Evolutionary conservation across 2,888 invertebrate species (phyloP).

Genomic region (Pandemis heparana): DNA sequence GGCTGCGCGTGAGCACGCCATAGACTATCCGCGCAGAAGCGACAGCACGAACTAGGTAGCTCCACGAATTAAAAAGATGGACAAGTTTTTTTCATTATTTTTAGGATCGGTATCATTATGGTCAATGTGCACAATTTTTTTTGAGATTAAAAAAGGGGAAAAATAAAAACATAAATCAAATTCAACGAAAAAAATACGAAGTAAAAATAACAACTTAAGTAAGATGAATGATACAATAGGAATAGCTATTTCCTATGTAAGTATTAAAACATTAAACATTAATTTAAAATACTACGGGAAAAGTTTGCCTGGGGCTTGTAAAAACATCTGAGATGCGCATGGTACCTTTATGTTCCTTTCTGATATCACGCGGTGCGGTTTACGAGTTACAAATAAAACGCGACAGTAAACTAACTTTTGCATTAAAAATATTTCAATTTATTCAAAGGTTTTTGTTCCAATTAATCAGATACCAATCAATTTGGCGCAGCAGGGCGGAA

Average conservation of each 20-base stretch:
- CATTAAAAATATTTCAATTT: conserved; percentile 21
- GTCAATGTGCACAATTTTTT: no score
- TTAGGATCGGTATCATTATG: no score
- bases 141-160: no score
- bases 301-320: neutral
- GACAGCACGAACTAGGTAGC: conserved; percentile 46
- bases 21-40: conserved; percentile 57
- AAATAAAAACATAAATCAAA: no score
- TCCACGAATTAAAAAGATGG: neutral
- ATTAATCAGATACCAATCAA: conserved; percentile 24
- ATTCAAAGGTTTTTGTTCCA: conserved; percentile 10
- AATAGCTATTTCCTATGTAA: no score
- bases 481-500: conserved; percentile 19
- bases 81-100: no score
- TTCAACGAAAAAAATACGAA: no score
- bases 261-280: no score
- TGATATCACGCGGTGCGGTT: conserved; percentile 20
- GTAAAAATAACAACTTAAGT: no score
- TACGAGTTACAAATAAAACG: conserved; percentile 18
- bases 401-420: conserved; percentile 10
- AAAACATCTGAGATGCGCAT: neutral
- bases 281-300: neutral
- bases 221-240: no score
- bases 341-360: conserved; percentile 8
- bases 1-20: conserved; percentile 67